phyloP scores from a whole-genome alignment of 2,888 invertebrate genomes.

The Neoascia interrupta region DNA sequence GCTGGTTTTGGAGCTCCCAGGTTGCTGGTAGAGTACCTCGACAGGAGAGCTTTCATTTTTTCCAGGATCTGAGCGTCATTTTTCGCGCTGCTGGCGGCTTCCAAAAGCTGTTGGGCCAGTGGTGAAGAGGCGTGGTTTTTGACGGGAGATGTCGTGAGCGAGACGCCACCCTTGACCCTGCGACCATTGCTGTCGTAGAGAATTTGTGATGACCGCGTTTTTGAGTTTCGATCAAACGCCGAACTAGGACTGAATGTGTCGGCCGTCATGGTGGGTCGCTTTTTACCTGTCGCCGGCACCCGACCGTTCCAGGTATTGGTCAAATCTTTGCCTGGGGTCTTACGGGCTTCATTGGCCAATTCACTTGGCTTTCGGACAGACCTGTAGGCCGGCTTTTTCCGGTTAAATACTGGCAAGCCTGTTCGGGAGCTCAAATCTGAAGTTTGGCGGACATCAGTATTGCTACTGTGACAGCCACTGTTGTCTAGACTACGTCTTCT shows the following conservation, averaged over 20 bases:
- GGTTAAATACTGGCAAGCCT: slow-evolving; percentile 74
- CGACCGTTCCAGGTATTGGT: slow-evolving; percentile 90
- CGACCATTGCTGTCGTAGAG: slow-evolving; percentile 81
- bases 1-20: slow-evolving; percentile 54
- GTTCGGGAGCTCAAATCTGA: slow-evolving; percentile 75
- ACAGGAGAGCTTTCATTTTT: slow-evolving; percentile 87
- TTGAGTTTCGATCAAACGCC: slow-evolving; percentile 81
- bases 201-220: slow-evolving; percentile 76
- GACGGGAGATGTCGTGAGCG: slow-evolving; percentile 80
- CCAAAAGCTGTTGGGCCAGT: slow-evolving; percentile 85
- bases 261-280: slow-evolving; percentile 81
- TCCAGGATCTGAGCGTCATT: slow-evolving; percentile 87
- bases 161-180: slow-evolving; percentile 78
- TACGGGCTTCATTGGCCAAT: slow-evolving; percentile 39
- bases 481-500: slow-evolving; percentile 78
- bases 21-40: slow-evolving; percentile 81
- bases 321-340: slow-evolving; percentile 80
- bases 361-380: slow-evolving; percentile 79
- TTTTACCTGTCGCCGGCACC: slow-evolving; percentile 76
- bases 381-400: slow-evolving; percentile 78
- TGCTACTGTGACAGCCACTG: slow-evolving; percentile 75
- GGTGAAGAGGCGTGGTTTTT: slow-evolving; percentile 83
- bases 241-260: slow-evolving; percentile 83
- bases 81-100: slow-evolving; percentile 85
- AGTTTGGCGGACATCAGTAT: slow-evolving; percentile 69